Conservation (phyloP, 2,888 invertebrate species). For the Rhagophthalmus giganteus region DNA sequence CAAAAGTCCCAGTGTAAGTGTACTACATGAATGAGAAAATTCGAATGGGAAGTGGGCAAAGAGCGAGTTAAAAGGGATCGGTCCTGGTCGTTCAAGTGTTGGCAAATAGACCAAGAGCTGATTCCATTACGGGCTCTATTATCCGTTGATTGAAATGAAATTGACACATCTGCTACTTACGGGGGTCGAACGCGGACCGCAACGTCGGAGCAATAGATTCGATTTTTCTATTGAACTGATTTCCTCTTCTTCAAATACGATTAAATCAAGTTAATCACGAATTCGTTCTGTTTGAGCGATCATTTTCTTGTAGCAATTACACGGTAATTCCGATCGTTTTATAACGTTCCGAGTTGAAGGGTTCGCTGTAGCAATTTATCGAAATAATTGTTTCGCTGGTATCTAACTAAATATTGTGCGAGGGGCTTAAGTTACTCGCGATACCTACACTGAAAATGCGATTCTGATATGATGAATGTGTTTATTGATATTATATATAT, state of each 20-base stretch:
- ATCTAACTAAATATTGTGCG: too few relatives aligned
- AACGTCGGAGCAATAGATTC: conserved; percentile 23
- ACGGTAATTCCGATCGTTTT: not conserved
- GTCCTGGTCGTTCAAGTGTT: conserved; percentile 47
- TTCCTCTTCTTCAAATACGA: conserved; percentile 42
- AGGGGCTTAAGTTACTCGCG: too few relatives aligned
- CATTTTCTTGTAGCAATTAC: conserved; percentile 1
- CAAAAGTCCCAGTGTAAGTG: conserved; percentile 4
- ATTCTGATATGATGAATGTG: too few relatives aligned
- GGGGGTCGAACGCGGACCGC: conserved; percentile 34
- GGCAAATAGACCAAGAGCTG: conserved; percentile 58
- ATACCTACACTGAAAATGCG: too few relatives aligned
- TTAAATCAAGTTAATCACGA: conserved; percentile 35
- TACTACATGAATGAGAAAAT: conserved; percentile 28
- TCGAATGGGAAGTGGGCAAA: conserved; percentile 32
- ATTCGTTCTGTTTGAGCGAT: conserved; percentile 5
- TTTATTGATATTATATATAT: too few relatives aligned
- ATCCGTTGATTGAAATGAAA: conserved; percentile 57
- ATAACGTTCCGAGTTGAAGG: too few relatives aligned
- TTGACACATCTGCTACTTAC: conserved; percentile 59
- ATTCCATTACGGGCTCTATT: conserved; percentile 58
- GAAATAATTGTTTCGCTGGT: too few relatives aligned
- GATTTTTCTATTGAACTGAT: conserved; percentile 29
- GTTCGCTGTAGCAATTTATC: too few relatives aligned
- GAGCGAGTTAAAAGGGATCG: conserved; percentile 41